phyloP scores from a whole-genome alignment of 37 sponge, comb jelly and placozoan genomes.

The Geodia barretti region DNA sequence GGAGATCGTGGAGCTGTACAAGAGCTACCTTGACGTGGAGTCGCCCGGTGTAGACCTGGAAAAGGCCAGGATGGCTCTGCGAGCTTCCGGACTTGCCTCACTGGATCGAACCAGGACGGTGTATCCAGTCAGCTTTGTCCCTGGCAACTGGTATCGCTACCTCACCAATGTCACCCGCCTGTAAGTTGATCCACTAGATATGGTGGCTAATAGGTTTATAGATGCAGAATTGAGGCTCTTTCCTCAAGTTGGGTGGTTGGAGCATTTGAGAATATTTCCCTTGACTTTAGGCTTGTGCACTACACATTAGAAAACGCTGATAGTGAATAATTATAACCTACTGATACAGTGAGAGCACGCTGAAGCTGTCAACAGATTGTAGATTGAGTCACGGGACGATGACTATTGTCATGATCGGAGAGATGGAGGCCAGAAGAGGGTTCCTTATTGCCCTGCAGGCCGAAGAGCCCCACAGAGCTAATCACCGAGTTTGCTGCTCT shows the following conservation, averaged over 20 bases:
- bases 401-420: slow-evolving; percentile 3
- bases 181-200: slow-evolving; percentile 6
- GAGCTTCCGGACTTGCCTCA: slow-evolving; percentile 51
- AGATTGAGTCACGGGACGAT: too few relatives aligned
- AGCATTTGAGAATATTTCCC: background rate
- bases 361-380: too few relatives aligned
- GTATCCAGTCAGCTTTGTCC: slow-evolving; percentile 63
- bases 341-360: too few relatives aligned
- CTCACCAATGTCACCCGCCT: slow-evolving; percentile 32
- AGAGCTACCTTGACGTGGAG: slow-evolving; percentile 34
- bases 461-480: background rate
- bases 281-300: background rate
- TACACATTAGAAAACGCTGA: slow-evolving; percentile 3
- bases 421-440: slow-evolving; percentile 9
- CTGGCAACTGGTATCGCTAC: slow-evolving; percentile 65
- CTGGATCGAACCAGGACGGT: slow-evolving; percentile 56
- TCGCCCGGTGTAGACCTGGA: slow-evolving; percentile 47
- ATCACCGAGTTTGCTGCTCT: background rate
- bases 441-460: slow-evolving; percentile 2
- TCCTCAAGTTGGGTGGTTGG: too few relatives aligned
- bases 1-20: slow-evolving; percentile 42
- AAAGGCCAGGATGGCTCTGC: slow-evolving; percentile 36
- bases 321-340: background rate
- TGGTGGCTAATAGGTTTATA: too few relatives aligned
- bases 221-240: too few relatives aligned